Evolutionary conservation across 1,140 invertebrate species (phyloP).

Genomic region (Acromyrmex heyeri): DNA sequence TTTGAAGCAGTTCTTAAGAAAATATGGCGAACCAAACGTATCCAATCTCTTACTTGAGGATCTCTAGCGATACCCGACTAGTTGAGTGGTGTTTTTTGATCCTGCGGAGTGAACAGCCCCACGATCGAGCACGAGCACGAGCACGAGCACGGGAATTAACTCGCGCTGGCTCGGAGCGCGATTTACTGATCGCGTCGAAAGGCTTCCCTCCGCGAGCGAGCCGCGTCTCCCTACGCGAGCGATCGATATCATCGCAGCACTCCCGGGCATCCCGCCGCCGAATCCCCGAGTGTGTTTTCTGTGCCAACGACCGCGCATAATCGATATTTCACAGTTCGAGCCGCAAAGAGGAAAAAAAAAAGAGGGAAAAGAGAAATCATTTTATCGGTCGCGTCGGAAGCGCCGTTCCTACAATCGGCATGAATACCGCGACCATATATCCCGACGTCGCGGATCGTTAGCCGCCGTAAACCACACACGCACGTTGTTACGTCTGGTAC

Average conservation of each 20-base stretch:
- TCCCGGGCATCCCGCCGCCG: slow-evolving; percentile 42
- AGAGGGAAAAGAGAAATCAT: slow-evolving; percentile 32
- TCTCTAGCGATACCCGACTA: not conserved
- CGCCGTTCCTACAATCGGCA: slow-evolving; percentile 52
- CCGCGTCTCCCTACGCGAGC: slow-evolving; percentile 26
- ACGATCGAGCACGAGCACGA: not conserved
- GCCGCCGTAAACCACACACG: slow-evolving; percentile 36
- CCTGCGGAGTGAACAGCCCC: not conserved
- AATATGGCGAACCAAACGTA: too few relatives aligned
- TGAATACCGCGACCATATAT: slow-evolving; percentile 27
- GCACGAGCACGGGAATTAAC: not conserved
- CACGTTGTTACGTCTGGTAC: not conserved
- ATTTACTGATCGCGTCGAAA: slow-evolving; percentile 32
- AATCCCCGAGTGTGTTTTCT: slow-evolving; percentile 54
- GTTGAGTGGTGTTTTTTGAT: not conserved
- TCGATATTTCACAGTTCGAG: slow-evolving; percentile 49
- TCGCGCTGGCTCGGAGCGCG: not conserved
- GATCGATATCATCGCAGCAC: slow-evolving; percentile 55
- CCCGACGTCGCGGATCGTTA: slow-evolving; percentile 59
- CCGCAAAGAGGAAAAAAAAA: not conserved
- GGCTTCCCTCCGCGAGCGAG: not conserved
- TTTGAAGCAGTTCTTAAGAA: too few relatives aligned
- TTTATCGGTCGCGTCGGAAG: slow-evolving; percentile 52
- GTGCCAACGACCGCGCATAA: slow-evolving; percentile 60
- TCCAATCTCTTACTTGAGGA: too few relatives aligned